Base-by-base conservation (phyloP, 2,888 invertebrate species). In the Phyllotreta cruciferae region DNA sequence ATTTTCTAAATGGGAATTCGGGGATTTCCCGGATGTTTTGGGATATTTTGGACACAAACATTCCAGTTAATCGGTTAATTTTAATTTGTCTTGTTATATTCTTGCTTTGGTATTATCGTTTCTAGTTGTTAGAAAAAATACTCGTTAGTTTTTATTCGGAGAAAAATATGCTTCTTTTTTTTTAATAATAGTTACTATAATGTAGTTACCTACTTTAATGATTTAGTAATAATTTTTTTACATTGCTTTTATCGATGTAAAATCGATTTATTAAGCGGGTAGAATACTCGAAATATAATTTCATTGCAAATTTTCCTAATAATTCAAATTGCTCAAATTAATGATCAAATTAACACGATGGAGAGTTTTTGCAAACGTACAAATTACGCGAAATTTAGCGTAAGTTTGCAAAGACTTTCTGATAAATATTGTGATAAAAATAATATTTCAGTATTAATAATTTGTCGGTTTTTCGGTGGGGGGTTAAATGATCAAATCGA, bases 11-110 rank as follows among this genome's bases (percentile, higher is more conserved):
- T 24, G 24, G 24, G 24, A 24, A 24, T 24, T 24, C 24, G n/a
- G n/a, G n/a, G n/a, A n/a, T n/a, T 24, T 24, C 24, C 24, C 24
- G 24, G 24, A 24, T 1, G 4, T 24, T 24, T 24, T 24, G 24
- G 24, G 24, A 24, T n/a, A 36, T 52, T 49, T 14, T 11, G 37
- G 7, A 36, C 8, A 36, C 24, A 38, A 38, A 10, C 14, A 38
- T 53, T 53, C n/a, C 44, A 44, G 14, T 10, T 35, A 13, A 13
- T 11, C 7, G 7, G 11, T 52, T 36, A 54, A 5, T 55, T 41
- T 9, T 14, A 53, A 44, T 56, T 45, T 56, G 56, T 44, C 56
- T 56, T 53, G 11, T 54, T 56, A 41, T 56, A 56, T 56, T 56
- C n/a, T 42, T 42, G 42, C 36, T 50, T 34, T 44, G 41, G 44